Conservation (phyloP, 2,888 invertebrate species). For the Mechanitis mazaeus region DNA sequence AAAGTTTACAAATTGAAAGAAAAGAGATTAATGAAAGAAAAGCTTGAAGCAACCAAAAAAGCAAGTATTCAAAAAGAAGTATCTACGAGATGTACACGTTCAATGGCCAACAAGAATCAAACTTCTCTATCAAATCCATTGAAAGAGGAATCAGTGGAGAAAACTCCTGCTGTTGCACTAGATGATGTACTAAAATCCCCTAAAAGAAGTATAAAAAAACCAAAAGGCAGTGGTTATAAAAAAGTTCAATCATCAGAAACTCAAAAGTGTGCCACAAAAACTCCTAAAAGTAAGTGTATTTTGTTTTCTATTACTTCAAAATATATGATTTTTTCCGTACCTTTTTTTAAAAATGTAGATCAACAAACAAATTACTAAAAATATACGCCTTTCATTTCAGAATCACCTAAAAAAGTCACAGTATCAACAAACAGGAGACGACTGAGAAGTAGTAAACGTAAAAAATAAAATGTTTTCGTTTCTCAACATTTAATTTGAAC, state of each 20-base stretch:
- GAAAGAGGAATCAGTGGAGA: neutral
- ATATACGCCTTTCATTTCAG: constrained; percentile 39
- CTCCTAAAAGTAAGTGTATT: constrained; percentile 40
- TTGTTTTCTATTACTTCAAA: neutral
- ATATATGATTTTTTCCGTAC: neutral
- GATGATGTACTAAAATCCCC: constrained; percentile 12
- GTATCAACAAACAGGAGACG: constrained; percentile 47
- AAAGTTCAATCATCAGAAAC: constrained; percentile 38
- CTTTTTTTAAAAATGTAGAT: neutral
- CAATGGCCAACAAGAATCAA: constrained; percentile 37
- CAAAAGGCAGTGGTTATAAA: constrained; percentile 37
- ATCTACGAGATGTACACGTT: constrained; percentile 46
- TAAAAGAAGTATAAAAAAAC: constrained; percentile 38
- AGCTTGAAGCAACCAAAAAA: constrained; percentile 46
- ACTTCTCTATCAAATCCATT: constrained; percentile 11
- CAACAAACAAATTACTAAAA: neutral
- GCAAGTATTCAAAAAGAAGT: constrained; percentile 36
- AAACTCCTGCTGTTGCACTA: neutral
- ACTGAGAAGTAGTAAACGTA: constrained; percentile 56
- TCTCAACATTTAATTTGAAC: too few species aligned
- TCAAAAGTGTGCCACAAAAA: constrained; percentile 29
- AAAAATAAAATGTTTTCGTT: constrained; percentile 34
- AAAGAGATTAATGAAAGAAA: constrained; percentile 63
- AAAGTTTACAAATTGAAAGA: constrained; percentile 67
- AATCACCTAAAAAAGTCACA: constrained; percentile 36